Base-by-base conservation (phyloP, 1,140 invertebrate genomes). In the Cotesia vestalis region DNA sequence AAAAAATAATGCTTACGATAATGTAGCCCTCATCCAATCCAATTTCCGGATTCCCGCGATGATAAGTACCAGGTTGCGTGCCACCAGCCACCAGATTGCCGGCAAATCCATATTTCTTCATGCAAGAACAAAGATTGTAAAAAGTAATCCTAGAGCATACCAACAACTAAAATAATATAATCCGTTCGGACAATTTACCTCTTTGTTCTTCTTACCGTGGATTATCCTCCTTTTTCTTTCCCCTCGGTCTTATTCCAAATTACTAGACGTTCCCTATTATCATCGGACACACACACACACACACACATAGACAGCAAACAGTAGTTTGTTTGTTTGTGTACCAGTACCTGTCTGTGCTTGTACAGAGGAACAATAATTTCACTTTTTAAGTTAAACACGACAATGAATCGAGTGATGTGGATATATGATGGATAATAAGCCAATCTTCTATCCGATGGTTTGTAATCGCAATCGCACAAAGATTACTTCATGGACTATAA, bases 1-100 rank as follows among this genome's bases (percentile, higher is more conserved):
- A 46, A 61, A 68, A 68, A 66, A 73, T 64, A 57, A 69, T 62
- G 61, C 34, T 46, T 17, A 14, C 53, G 70, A 71, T 71, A 71
- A 66, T 55, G 51, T 63, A 27, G 64, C 20, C 55, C 66, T 63
- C 72, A 70, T 73, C 69, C 67, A 63, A 73, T 69, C 68, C 62
- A 73, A 73, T 73, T 73, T 73, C 72, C 72, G 72, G 72, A 70
- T 69, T 69, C 55, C 38, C 53, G 20, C 14, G 60, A 71, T 71
- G 69, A 71, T 71, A 71, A 71, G 69, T 14, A 71, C 40, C 61
- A 71, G 69, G 12, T 71, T 51, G 69, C 69, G 69, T 71, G 69
- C 60, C 69, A 63, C 59, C 12, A 63, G 34, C 9, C 8, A 27
- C 59, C 12, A 63, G 34, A 59, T 55, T 38, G 53, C 27, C 55